Evolutionary conservation across 2,888 invertebrate species (phyloP), one percentile per base, ranked within the genome.

Genomic region (Coelogynopora nodosa): DNA sequence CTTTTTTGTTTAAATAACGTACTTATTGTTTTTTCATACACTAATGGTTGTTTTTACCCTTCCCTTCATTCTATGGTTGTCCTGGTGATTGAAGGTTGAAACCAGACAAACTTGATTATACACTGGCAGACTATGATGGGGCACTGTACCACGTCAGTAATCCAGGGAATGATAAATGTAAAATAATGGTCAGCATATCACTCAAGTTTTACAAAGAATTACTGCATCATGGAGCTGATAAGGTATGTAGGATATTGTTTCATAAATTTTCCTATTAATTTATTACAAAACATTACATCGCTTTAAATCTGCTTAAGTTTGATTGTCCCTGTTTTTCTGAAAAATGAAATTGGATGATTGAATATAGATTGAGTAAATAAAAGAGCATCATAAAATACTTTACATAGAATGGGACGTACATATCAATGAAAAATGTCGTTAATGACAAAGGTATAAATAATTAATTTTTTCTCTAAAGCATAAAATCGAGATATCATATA

Each of bases 161-260:
- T 94, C 49, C 49, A 13, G 94, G 94, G 0, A 87, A 83, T 29
- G 86, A 87, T 5, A 87, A 81, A 31, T 83, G 67, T n/a, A 86
- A 86, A 49, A 74, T 89, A 88, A 92, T 97, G 97, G 95, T 96
- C 93, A 98, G 98, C 94, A 98, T 98, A 93, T 95, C 96, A 90
- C 94, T 99, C 91, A 98, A 98, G 93, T 99, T 98, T 94, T 98
- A 97, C 90, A 96, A 97, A 93, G 97, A 99, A 93, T 94, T 99
- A 91, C 96, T 97, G 93, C 96, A 97, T 92, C 96, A 99, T 93
- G 98, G 98, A 88, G 98, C 98, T 86, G 98, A 99, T 93, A 96
- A 97, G 88, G 93, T 93, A 89, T 90, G 89, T n/a, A n/a, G n/a
- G n/a, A n/a, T 88, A 30, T 31, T 67, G n/a, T n/a, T n/a, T n/a